These are phyloP conservation scores for Tichodroma muraria DNA, from an alignment of 2,113 vertebrate species.

Conservation along the genomic window DNA sequence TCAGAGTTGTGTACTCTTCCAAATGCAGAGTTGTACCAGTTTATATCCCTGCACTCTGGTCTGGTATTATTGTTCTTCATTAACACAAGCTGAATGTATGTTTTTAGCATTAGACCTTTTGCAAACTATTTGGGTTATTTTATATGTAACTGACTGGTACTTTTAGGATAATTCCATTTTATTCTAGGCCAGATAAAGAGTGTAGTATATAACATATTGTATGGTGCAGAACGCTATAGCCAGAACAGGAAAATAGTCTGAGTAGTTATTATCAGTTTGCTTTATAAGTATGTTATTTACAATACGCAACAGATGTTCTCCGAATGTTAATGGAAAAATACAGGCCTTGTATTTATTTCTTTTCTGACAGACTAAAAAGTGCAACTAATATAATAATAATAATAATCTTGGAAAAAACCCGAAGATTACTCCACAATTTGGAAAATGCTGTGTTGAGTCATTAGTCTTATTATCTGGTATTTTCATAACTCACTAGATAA, in stretches of 20 bases:
- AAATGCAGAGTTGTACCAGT: neutral
- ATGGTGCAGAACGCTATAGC: conserved; percentile 12
- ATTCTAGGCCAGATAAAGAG: neutral
- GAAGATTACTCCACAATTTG: conserved; percentile 76
- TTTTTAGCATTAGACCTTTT: neutral
- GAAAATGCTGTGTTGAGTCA: conserved; percentile 74
- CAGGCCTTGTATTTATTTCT: conserved; percentile 72
- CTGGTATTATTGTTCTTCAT: neutral
- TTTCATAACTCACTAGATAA: conserved; percentile 76
- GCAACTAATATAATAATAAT: conserved; percentile 69
- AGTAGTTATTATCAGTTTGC: conserved; percentile 69
- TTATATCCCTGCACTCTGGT: neutral
- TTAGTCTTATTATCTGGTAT: conserved; percentile 75
- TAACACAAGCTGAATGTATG: neutral
- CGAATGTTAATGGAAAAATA: conserved; percentile 75
- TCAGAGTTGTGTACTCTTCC: neutral
- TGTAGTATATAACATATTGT: neutral
- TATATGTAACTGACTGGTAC: neutral
- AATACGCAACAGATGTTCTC: conserved; percentile 78
- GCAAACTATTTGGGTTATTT: neutral
- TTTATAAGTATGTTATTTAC: conserved; percentile 80
- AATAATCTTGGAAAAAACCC: conserved; percentile 73
- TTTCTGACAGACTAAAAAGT: conserved; percentile 75
- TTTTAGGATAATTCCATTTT: neutral
- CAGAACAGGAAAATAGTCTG: conserved; percentile 64